A percentile compares a stretch with the other conserved stretches of the same genome.
Conservation (phyloP, 2,888 invertebrate genomes). For the Pseudoips prasinana region DNA sequence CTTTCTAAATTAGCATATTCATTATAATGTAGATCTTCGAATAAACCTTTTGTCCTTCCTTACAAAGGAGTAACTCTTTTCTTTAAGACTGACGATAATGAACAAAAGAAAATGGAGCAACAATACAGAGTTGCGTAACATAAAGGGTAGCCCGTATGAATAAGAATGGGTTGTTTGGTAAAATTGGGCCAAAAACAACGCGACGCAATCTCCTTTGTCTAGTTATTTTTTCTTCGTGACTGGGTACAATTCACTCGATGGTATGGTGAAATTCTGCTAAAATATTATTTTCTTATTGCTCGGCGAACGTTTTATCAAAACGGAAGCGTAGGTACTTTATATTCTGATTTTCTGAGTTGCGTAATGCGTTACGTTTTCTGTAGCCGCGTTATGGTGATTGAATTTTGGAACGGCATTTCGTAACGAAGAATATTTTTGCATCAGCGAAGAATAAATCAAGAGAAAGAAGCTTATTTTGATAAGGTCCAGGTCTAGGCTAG, state of each 20-base stretch:
- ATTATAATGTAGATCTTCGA: slow-evolving; percentile 27
- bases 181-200: slow-evolving; percentile 63
- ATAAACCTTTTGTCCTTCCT: slow-evolving; percentile 26
- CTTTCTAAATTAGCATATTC: slow-evolving; percentile 22
- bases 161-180: slow-evolving; percentile 71
- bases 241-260: slow-evolving; percentile 17
- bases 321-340: slow-evolving; percentile 26
- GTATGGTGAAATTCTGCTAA: slow-evolving; percentile 27
- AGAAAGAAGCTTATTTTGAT: no score
- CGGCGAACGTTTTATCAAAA: slow-evolving; percentile 17
- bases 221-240: slow-evolving; percentile 36
- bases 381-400: slow-evolving; percentile 9
- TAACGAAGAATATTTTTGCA: no score
- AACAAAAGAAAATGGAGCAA: slow-evolving; percentile 61
- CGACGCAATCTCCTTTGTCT: slow-evolving; percentile 33
- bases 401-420: slow-evolving; percentile 6
- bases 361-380: slow-evolving; percentile 6
- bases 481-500: no score
- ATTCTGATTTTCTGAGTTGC: slow-evolving; percentile 20
- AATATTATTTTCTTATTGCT: slow-evolving; percentile 18
- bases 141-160: slow-evolving; percentile 74
- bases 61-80: slow-evolving; percentile 26
- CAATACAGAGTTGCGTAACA: slow-evolving; percentile 63
- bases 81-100: slow-evolving; percentile 40
- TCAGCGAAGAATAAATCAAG: no score